Base-by-base conservation (phyloP, 2,888 invertebrate species). In the Thera obeliscata region DNA sequence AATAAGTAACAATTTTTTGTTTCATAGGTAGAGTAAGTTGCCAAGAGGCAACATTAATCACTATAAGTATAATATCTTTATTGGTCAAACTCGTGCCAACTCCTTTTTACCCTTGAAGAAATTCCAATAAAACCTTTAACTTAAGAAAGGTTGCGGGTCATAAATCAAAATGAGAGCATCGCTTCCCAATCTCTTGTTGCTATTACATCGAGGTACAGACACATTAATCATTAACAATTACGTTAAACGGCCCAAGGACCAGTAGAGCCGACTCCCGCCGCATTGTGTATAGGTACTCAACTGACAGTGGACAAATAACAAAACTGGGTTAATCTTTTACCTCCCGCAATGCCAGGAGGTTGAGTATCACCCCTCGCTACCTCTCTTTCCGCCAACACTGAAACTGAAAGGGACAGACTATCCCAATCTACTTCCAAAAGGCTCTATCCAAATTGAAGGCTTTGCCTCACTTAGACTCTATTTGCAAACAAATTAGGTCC, bases 301-400 rank as follows among this genome's bases (percentile, higher is more conserved):
- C 92, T 93, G 93, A 91, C 93, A 93, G 91, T 93, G 93, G 93
- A 93, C 93, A 93, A 93, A 93, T 93, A 93, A 93, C 93, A 91
- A 92, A 93, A 93, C 93, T 93, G 90, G 93, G 93, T 93, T 93
- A 93, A 93, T 93, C 93, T 93, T 92, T 92, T 88, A 88, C 93
- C 93, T 87, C 93, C 93, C 91, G 88, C 84, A 72, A 84, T 76
- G 82, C 74, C 76, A 70, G 84, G 90, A 88, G 90, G 87, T 86
- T 83, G 90, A 87, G 89, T 84, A 78, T 85, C 90, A 88, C 91
- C 92, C 91, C 79, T 76, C 71, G 56, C 67, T 71, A 72, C 83
- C 78, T 90, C 91, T 85, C 90, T 82, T 81, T 91, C 87, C 74
- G 61, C 62, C 75, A 61, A 72, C 78, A 85, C 82, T 80, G 78